Evolutionary conservation across 2,113 vertebrate species (phyloP).

Genomic region (Microcebus lehilahytsara): DNA sequence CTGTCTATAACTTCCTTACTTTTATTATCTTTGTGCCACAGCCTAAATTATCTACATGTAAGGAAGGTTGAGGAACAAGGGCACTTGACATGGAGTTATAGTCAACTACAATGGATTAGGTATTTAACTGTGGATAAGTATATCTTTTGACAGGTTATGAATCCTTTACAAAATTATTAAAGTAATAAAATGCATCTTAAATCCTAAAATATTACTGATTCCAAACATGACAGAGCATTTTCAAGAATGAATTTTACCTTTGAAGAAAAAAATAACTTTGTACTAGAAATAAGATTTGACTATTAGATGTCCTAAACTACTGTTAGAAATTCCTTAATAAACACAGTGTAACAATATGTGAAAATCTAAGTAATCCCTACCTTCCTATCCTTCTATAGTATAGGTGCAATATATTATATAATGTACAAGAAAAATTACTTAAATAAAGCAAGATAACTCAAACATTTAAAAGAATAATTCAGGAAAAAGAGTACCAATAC

Average conservation of each 20-base stretch:
- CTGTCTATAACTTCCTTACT: constrained; percentile 14
- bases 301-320: neutral
- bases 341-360: neutral
- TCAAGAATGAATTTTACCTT: constrained; percentile 35
- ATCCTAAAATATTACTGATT: neutral
- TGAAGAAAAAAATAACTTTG: neutral
- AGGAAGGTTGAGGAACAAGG: neutral
- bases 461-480: neutral
- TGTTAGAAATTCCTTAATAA: neutral
- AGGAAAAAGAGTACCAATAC: neutral
- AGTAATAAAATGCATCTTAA: constrained; percentile 53
- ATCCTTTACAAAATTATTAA: constrained; percentile 43
- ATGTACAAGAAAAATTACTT: neutral
- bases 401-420: neutral
- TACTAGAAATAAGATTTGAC: constrained; percentile 26
- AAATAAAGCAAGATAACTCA: neutral
- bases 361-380: neutral
- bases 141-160: constrained; percentile 31
- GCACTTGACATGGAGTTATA: neutral
- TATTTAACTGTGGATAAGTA: neutral
- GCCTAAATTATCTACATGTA: constrained; percentile 28
- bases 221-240: neutral
- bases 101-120: constrained; percentile 2
- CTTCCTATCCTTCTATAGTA: neutral
- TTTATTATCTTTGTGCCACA: neutral